Evolutionary conservation across 1,140 invertebrate species (phyloP).

Genomic region (Drusus annulatus): DNA sequence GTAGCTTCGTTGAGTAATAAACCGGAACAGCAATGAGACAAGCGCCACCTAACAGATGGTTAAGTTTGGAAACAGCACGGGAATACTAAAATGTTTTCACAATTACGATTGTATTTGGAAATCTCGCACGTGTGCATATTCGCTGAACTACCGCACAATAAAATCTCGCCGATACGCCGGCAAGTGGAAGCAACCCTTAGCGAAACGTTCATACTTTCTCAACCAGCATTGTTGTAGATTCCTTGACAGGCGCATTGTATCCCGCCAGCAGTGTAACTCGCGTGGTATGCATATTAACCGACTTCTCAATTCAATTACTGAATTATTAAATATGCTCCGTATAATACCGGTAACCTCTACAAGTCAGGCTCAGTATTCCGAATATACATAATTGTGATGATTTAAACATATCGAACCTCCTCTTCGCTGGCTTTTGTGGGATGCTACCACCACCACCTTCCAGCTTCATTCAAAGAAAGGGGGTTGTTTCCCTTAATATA

Average conservation of each 20-base stretch:
- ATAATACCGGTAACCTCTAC: constrained; percentile 21
- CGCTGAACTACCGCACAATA: too few relatives aligned
- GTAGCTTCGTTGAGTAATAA: too few relatives aligned
- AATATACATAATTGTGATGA: constrained; percentile 45
- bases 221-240: constrained; percentile 25
- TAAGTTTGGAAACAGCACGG: too few relatives aligned
- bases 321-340: constrained; percentile 47
- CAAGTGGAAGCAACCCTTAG: neutral
- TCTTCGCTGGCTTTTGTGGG: neutral
- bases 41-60: too few relatives aligned
- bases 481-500: constrained; percentile 5
- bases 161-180: neutral
- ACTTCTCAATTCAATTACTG: constrained; percentile 46
- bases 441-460: too few relatives aligned
- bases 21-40: too few relatives aligned
- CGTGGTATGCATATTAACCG: constrained; percentile 12
- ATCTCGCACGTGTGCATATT: too few relatives aligned
- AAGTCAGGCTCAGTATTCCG: constrained; percentile 14
- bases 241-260: constrained; percentile 4
- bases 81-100: too few relatives aligned
- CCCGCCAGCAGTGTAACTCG: constrained; percentile 2
- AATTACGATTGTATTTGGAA: too few relatives aligned
- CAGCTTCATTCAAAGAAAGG: neutral
- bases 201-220: constrained; percentile 30
- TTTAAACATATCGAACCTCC: constrained; percentile 48